phyloP scores from a whole-genome alignment of 2,113 vertebrate genomes.

The Natator depressus region DNA sequence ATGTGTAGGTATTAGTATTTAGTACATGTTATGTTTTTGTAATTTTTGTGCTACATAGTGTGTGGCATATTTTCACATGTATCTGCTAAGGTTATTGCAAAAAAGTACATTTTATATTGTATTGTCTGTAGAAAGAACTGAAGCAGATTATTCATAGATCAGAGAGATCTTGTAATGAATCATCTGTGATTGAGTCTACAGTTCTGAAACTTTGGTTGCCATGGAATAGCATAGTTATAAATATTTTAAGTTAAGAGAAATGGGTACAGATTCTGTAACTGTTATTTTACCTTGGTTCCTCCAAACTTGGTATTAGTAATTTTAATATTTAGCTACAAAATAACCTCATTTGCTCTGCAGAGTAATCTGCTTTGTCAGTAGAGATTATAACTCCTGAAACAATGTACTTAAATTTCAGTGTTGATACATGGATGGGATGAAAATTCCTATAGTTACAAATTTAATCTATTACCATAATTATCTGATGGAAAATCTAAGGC shows the following conservation, averaged over 20 bases:
- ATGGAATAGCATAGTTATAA: neutral
- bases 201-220: neutral
- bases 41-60: neutral
- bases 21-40: neutral
- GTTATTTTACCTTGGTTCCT: neutral
- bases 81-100: neutral
- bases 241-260: neutral
- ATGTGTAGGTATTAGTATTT: neutral
- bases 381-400: too few relatives aligned
- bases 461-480: neutral
- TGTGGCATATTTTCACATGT: neutral
- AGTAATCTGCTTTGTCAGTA: neutral
- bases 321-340: neutral
- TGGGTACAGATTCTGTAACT: neutral
- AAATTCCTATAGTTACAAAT: neutral
- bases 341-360: neutral
- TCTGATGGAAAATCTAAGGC: neutral
- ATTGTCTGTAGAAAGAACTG: neutral
- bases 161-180: neutral
- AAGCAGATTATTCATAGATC: neutral
- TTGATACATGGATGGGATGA: rapidly evolving
- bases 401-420: neutral
- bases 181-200: neutral
- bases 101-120: neutral
- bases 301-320: neutral